phyloP scores from a whole-genome alignment of 1,140 invertebrate species.

The honey bee (Apis mellifera) region Amel_HAv3.1 CM009945.2:7039501-7040000 shows the following conservation, averaged over 20 bases:
- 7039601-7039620: slow-evolving; percentile 60
- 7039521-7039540: slow-evolving; percentile 64
- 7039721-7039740: slow-evolving; percentile 82
- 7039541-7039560: slow-evolving; percentile 24
- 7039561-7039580: slow-evolving; percentile 29
- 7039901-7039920: slow-evolving; percentile 61
- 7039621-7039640: slow-evolving; percentile 76
- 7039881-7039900: slow-evolving; percentile 61
- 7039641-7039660: slow-evolving; percentile 57
- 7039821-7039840: slow-evolving; percentile 64
- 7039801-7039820: slow-evolving; percentile 65
- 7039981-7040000: slow-evolving; percentile 60
- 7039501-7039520: slow-evolving; percentile 63
- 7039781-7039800: slow-evolving; percentile 74
- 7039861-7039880: slow-evolving; percentile 47
- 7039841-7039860: slow-evolving; percentile 52
- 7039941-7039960: slow-evolving; percentile 32
- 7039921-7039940: slow-evolving; percentile 62
- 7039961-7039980: slow-evolving; percentile 29
- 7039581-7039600: slow-evolving; percentile 43
- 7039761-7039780: slow-evolving; percentile 80
- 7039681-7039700: slow-evolving; percentile 72
- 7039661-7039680: slow-evolving; percentile 52
- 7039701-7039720: slow-evolving; percentile 81
- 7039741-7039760: slow-evolving; percentile 82